These are phyloP conservation scores for Diloba caeruleocephala DNA, from an alignment of 2,888 invertebrate species.

Conservation along the genomic window DNA sequence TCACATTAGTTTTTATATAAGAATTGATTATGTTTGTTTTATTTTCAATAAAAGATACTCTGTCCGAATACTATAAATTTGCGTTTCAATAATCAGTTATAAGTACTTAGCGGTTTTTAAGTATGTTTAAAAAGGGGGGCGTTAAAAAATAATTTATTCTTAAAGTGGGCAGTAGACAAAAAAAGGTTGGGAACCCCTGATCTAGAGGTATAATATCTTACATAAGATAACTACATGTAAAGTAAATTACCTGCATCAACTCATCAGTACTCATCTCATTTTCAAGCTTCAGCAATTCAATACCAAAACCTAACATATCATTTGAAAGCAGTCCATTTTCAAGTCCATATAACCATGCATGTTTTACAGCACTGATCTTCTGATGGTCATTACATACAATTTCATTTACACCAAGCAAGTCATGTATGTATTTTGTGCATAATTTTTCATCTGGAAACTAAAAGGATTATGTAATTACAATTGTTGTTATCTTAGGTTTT, in stretches of 20 bases:
- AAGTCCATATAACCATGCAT: conserved; percentile 79
- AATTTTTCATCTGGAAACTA: conserved; percentile 80
- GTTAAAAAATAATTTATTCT: no score
- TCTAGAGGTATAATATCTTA: no score
- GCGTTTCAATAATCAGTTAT: no score
- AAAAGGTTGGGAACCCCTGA: no score
- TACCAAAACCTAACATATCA: conserved; percentile 82
- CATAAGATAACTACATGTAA: neutral
- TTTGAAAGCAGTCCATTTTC: conserved; percentile 74
- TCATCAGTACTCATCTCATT: conserved; percentile 68
- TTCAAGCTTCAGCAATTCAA: conserved; percentile 75
- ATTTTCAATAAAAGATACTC: no score
- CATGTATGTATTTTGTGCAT: conserved; percentile 80
- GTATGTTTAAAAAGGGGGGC: no score
- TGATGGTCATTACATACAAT: conserved; percentile 68
- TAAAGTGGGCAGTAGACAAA: no score
- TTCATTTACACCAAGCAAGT: conserved; percentile 68
- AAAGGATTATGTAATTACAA: neutral
- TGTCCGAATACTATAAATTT: no score
- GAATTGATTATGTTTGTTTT: no score
- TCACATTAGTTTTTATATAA: no score
- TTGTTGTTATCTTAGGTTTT: no score
- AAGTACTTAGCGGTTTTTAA: no score
- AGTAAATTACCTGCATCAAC: conserved; percentile 68
- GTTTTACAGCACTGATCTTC: conserved; percentile 76